A percentile compares a stretch with the other conserved stretches of the same genome.
Evolutionary conservation across 2,113 vertebrate genomes (phyloP).

Genomic region (Cranoglanis bouderius): DNA sequence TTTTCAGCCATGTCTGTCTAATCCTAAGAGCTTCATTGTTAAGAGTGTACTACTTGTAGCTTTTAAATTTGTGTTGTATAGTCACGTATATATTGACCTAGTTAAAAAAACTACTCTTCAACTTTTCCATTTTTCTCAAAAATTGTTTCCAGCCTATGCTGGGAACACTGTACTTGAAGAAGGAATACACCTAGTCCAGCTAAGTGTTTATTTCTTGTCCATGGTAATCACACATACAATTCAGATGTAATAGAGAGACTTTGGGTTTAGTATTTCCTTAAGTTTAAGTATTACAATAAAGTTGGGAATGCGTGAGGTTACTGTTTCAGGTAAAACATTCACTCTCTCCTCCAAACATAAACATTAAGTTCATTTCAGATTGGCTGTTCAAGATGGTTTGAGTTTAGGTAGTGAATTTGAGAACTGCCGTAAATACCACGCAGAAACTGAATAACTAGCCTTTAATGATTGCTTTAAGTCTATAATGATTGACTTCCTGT

Average conservation of each 20-base stretch:
- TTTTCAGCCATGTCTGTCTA: not conserved
- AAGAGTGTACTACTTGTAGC: not conserved
- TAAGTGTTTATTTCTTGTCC: not conserved
- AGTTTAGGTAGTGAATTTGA: not conserved
- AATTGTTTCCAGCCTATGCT: not conserved
- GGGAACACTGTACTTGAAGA: not conserved
- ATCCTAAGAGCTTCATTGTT: not conserved
- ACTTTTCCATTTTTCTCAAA: not conserved
- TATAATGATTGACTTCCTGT: constrained; percentile 32
- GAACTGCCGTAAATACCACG: constrained; percentile 14
- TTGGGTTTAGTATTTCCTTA: not conserved
- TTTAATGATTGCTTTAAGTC: constrained; percentile 42
- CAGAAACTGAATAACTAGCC: not conserved
- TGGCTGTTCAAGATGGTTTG: constrained; percentile 8
- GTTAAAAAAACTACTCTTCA: not conserved
- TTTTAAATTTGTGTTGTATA: not conserved
- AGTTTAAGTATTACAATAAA: not conserved
- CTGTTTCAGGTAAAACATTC: constrained; percentile 8
- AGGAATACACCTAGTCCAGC: not conserved
- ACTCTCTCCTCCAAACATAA: constrained; percentile 4
- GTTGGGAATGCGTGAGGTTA: not conserved
- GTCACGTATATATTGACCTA: not conserved
- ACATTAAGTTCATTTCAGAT: constrained; percentile 12
- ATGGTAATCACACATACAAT: not conserved
- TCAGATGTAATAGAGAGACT: not conserved